These are phyloP conservation scores for Saxidomus purpurata DNA, from an alignment of 1,140 invertebrate species.

Conservation along the genomic window DNA sequence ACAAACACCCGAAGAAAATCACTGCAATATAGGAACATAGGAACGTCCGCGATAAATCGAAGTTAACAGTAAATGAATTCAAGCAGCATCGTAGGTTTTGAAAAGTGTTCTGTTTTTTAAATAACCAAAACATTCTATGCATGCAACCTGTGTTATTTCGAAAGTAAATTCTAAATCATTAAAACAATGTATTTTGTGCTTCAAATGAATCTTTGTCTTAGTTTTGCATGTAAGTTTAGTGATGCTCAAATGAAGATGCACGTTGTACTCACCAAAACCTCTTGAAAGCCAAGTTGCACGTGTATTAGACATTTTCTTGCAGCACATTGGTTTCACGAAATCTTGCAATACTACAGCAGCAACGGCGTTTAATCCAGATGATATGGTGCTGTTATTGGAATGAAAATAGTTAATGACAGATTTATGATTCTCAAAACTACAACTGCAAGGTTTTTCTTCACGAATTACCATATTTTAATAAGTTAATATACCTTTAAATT, in stretches of 20 bases:
- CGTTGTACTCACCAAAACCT: conserved; percentile 79
- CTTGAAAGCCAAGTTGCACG: conserved; percentile 91
- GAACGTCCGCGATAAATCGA: conserved; percentile 69
- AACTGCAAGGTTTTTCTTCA: too few species aligned
- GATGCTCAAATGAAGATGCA: neutral
- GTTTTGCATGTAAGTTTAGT: neutral
- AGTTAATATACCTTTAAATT: neutral
- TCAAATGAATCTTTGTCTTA: too few species aligned
- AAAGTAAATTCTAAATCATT: too few species aligned
- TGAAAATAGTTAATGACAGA: too few species aligned
- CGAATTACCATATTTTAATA: too few species aligned
- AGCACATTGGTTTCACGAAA: conserved; percentile 89
- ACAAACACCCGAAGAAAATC: conserved; percentile 68
- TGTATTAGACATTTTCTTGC: conserved; percentile 88
- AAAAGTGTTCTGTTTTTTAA: neutral
- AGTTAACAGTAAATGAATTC: conserved; percentile 27
- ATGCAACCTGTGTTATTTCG: too few species aligned
- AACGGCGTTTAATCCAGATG: conserved; percentile 95
- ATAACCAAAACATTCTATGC: too few species aligned
- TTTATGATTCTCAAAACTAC: too few species aligned
- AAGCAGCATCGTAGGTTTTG: neutral
- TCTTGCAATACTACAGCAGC: conserved; percentile 96
- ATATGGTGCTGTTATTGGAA: conserved; percentile 95
- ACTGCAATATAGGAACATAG: too few species aligned
- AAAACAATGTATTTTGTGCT: too few species aligned